These are phyloP conservation scores for Phyto melanocephala DNA, from an alignment of 2,888 invertebrate genomes.

Conservation along the genomic window DNA sequence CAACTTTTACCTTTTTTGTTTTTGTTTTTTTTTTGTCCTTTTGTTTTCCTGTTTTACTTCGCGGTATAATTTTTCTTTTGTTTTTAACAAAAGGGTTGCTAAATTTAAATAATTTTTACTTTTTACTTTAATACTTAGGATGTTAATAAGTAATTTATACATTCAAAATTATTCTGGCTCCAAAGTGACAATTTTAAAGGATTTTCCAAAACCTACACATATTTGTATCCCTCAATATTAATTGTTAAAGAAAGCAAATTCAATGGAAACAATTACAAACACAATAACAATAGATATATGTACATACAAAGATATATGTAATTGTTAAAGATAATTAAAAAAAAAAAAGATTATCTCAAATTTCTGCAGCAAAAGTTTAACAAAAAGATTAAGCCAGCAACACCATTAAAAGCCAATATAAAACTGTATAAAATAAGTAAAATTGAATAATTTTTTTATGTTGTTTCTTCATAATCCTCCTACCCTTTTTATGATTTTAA, in stretches of 20 bases:
- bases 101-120: constrained; percentile 57
- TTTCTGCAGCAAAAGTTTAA: background rate
- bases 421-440: background rate
- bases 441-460: constrained; percentile 40
- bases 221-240: background rate
- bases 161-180: background rate
- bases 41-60: background rate
- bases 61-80: constrained; percentile 7
- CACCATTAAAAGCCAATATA: constrained; percentile 24
- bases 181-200: constrained; percentile 31
- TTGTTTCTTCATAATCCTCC: background rate
- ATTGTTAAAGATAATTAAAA: constrained; percentile 22
- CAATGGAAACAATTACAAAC: background rate
- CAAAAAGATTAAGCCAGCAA: constrained; percentile 8
- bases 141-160: constrained; percentile 1
- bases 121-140: background rate
- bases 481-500: background rate
- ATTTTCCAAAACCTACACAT: background rate
- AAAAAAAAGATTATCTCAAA: background rate
- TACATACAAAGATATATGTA: too few relatives aligned
- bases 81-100: constrained; percentile 8
- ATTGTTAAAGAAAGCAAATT: background rate
- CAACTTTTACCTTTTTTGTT: too few relatives aligned
- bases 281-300: too few relatives aligned
- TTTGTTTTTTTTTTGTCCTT: too few relatives aligned